These are phyloP conservation scores for Cacoxenus indagator DNA, from an alignment of 2,888 invertebrate species.

Conservation along the genomic window DNA sequence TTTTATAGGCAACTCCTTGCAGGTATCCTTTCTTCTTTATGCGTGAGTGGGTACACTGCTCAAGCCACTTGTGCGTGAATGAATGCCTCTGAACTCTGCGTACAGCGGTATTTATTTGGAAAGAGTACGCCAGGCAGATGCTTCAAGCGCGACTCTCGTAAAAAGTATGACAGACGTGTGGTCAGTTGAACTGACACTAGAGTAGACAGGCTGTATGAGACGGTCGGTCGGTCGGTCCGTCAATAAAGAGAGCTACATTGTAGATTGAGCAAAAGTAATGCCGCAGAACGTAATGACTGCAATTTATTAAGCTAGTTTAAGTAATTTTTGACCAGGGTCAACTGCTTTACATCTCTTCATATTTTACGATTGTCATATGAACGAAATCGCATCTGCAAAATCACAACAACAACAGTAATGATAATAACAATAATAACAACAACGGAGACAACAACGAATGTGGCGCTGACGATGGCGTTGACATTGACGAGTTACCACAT, in stretches of 20 bases:
- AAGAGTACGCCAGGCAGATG: background rate
- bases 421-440: background rate
- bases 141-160: slow-evolving; percentile 35
- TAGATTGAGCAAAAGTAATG: background rate
- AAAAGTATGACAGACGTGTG: slow-evolving; percentile 7
- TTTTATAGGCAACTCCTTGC: too few species aligned
- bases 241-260: slow-evolving; percentile 22
- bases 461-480: too few species aligned
- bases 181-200: too few species aligned
- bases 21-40: too few species aligned
- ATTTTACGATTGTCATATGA: background rate
- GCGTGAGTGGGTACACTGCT: too few species aligned
- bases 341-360: slow-evolving; percentile 47
- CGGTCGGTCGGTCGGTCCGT: background rate
- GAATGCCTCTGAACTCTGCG: background rate
- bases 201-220: too few species aligned
- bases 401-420: background rate
- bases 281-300: slow-evolving; percentile 50
- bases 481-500: background rate
- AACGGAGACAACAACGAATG: too few species aligned
- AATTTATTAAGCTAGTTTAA: slow-evolving; percentile 59
- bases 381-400: slow-evolving; percentile 24
- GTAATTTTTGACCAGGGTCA: slow-evolving; percentile 60
- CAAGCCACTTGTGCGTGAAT: background rate
- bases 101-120: slow-evolving; percentile 2